Base-by-base conservation (phyloP, 1,140 invertebrate species). In the Pygmarrhopalites habei region DNA sequence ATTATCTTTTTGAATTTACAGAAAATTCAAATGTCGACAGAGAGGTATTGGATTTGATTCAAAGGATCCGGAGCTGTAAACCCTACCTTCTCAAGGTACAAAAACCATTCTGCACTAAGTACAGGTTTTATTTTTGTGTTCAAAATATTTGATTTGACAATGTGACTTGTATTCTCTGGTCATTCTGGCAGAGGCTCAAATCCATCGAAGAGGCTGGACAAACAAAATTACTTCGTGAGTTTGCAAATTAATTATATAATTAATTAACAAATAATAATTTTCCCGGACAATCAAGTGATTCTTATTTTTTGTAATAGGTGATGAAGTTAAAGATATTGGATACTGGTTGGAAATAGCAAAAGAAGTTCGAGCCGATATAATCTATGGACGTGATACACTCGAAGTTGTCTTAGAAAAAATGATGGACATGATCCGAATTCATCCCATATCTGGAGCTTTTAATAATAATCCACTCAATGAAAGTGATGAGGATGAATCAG, bases 241-340 rank as follows among this genome's bases (percentile, higher is more conserved):
- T n/a, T n/a, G n/a, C n/a, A n/a, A n/a, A n/a, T n/a, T n/a, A n/a
- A n/a, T n/a, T n/a, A n/a, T n/a, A n/a, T n/a, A n/a, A n/a, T n/a
- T n/a, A n/a, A n/a, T n/a, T n/a, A n/a, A n/a, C n/a, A n/a, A n/a
- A n/a, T n/a, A n/a, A n/a, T n/a, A n/a, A n/a, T n/a, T n/a, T n/a
- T n/a, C n/a, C n/a, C n/a, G n/a, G n/a, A n/a, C n/a, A n/a, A n/a
- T n/a, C n/a, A n/a, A n/a, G n/a, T n/a, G n/a, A n/a, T n/a, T n/a
- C n/a, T n/a, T n/a, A n/a, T n/a, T n/a, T n/a, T n/a, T n/a, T n/a
- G n/a, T n/a, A n/a, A n/a, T n/a, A n/a, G n/a, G n/a, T n/a, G n/a
- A n/a, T n/a, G 64, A 65, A 52, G 62, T 66, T 12, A 30, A 64
- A 28, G 56, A 64, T 30, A 63, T 53, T 15, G 43, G 59, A 5